These are phyloP conservation scores for Hirtodrosophila trivittata DNA, from an alignment of 2,888 invertebrate species.

Conservation along the genomic window DNA sequence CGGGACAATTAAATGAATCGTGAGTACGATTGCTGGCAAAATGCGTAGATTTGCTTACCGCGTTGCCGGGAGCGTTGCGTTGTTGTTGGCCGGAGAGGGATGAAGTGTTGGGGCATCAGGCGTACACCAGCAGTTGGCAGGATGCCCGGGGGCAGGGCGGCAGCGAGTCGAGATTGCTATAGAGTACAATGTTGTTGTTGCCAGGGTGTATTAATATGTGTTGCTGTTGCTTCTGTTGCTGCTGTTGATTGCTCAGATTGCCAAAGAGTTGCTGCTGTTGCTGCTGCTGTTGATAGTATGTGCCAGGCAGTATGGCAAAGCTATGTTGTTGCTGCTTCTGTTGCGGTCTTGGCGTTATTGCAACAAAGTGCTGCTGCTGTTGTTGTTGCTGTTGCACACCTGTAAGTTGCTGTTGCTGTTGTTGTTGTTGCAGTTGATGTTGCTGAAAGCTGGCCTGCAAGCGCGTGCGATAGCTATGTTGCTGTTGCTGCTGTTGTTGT, in stretches of 20 bases:
- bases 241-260: constrained; percentile 63
- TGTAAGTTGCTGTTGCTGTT: constrained; percentile 46
- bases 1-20: constrained; percentile 58
- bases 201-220: constrained; percentile 81
- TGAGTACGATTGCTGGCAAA: constrained; percentile 11
- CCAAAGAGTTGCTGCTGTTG: constrained; percentile 51
- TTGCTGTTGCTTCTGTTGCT: constrained; percentile 58
- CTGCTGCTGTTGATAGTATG: constrained; percentile 57
- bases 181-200: constrained; percentile 82
- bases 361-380: constrained; percentile 49
- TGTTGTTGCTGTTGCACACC: constrained; percentile 45
- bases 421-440: constrained; percentile 58
- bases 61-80: constrained; percentile 78
- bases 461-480: constrained; percentile 64
- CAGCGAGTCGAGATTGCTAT: constrained; percentile 78
- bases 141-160: constrained; percentile 82
- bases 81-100: constrained; percentile 74
- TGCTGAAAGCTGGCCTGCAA: constrained; percentile 55
- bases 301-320: constrained; percentile 52
- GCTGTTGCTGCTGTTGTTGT: constrained; percentile 46
- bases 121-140: constrained; percentile 58
- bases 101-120: constrained; percentile 79
- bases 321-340: constrained; percentile 55
- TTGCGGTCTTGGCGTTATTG: constrained; percentile 53
- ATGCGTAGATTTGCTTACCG: constrained; percentile 73